These are phyloP conservation scores for Phalanger gymnotis DNA, from an alignment of 2,797 vertebrate species.

Conservation along the genomic window DNA sequence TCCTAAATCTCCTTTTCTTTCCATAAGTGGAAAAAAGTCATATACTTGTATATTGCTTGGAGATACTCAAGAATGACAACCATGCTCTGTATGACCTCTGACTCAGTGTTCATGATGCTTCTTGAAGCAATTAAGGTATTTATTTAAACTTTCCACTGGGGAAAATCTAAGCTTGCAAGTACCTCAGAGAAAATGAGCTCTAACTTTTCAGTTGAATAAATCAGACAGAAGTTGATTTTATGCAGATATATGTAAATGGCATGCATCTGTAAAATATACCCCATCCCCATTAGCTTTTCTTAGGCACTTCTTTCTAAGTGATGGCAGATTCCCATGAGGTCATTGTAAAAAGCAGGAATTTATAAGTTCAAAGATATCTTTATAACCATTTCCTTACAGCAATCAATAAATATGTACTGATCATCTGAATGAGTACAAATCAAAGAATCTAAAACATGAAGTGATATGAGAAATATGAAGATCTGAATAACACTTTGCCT, in stretches of 20 bases:
- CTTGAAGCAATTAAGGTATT: slow-evolving; percentile 64
- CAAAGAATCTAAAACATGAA: background rate
- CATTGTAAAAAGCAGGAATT: background rate
- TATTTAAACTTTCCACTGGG: slow-evolving; percentile 65
- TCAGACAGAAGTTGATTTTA: slow-evolving; percentile 61
- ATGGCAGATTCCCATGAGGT: background rate
- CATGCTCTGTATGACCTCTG: slow-evolving; percentile 63
- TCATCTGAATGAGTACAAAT: background rate
- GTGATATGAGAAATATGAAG: background rate
- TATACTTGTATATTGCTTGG: slow-evolving; percentile 37
- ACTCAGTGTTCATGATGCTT: slow-evolving; percentile 64
- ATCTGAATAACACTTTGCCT: background rate
- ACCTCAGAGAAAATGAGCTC: slow-evolving; percentile 58
- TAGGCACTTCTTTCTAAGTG: background rate
- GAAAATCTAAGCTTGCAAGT: slow-evolving; percentile 60
- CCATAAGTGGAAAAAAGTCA: slow-evolving; percentile 54
- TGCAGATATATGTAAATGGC: slow-evolving; percentile 67
- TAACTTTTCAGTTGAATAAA: slow-evolving; percentile 71
- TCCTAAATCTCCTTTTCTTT: slow-evolving; percentile 7
- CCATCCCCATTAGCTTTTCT: background rate
- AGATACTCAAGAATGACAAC: slow-evolving; percentile 67
- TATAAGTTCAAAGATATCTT: background rate
- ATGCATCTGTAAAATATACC: background rate
- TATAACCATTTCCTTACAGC: background rate
- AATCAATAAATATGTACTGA: background rate